These are phyloP conservation scores for Hypena proboscidalis DNA, from an alignment of 2,888 invertebrate species.

Conservation along the genomic window DNA sequence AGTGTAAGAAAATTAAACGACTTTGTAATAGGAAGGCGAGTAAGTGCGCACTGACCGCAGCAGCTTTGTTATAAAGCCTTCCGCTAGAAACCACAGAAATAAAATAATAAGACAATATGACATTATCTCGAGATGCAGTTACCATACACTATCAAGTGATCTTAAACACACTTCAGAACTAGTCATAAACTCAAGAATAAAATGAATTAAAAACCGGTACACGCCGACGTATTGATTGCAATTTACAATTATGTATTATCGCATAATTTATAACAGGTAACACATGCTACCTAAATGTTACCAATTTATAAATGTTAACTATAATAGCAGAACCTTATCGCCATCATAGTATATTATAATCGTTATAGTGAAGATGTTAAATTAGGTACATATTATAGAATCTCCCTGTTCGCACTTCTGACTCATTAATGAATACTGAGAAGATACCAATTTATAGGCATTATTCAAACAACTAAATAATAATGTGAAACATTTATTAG, in stretches of 20 bases:
- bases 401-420: constrained; percentile 31
- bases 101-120: constrained; percentile 11
- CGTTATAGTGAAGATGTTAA: constrained; percentile 18
- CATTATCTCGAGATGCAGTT: constrained; percentile 2
- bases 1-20: constrained; percentile 29
- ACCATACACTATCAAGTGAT: constrained; percentile 5
- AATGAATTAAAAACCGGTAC: constrained; percentile 2
- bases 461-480: constrained; percentile 36
- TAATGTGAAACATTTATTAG: constrained; percentile 47
- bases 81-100: constrained; percentile 26
- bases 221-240: background rate
- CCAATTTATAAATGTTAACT: constrained; percentile 26
- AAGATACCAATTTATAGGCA: constrained; percentile 19
- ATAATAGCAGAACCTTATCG: constrained; percentile 20
- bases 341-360: constrained; percentile 30
- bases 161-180: background rate
- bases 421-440: constrained; percentile 28
- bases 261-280: constrained; percentile 18
- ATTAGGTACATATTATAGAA: constrained; percentile 27
- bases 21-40: constrained; percentile 23
- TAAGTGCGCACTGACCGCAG: constrained; percentile 34
- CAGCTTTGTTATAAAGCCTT: constrained; percentile 31
- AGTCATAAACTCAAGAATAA: background rate
- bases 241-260: constrained; percentile 9
- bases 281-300: constrained; percentile 22